Base-by-base conservation (phyloP, 2,113 vertebrate species). In the Capreolus pygargus region DNA sequence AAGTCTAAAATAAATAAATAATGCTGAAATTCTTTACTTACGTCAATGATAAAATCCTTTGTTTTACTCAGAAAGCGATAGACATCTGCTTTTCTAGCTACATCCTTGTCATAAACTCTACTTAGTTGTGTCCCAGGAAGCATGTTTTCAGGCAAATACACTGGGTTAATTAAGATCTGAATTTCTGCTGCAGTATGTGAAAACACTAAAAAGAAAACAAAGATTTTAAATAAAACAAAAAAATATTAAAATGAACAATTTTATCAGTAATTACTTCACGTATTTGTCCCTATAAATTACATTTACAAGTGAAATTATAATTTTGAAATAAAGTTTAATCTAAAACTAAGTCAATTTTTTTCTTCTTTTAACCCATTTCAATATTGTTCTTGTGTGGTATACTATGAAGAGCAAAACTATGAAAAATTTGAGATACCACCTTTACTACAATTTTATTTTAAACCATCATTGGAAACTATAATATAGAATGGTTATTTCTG, bases 71-170 rank as follows among this genome's bases (percentile, higher is more conserved):
- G 13, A 92, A 89, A 97, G 50, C 0, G 2, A n/a, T 97, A 97
- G 88, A 57, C 81, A 64, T 86, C 86, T 93, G 96, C 81, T 96
- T 88, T 98, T 94, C 96, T 96, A 91, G 87, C 76, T 96, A 90
- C 90, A 50, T 98, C 50, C 91, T 82, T 90, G 97, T 98, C 96
- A 79, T 94, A 98, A 96, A 28, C 96, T 97, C 16, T 9, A 60
- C 94, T 96, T 94, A 97, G 16, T 16, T 98, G 95, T 96, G 93
- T 93, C 64, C 92, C 87, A 95, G 96, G 17, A 70, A 54, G 58
- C 79, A 92, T 96, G 36, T 94, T 98, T 83, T 98, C 98, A 95
- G 43, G 90, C 60, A 98, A 81, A 96, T 97, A 97, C 57, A 98
- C 64, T 5, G 95, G 97, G 13, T 98, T 95, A 84, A 88, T 93